Conservation (phyloP, 2,797 vertebrate genomes). For the Mionectes olivaceus region DNA sequence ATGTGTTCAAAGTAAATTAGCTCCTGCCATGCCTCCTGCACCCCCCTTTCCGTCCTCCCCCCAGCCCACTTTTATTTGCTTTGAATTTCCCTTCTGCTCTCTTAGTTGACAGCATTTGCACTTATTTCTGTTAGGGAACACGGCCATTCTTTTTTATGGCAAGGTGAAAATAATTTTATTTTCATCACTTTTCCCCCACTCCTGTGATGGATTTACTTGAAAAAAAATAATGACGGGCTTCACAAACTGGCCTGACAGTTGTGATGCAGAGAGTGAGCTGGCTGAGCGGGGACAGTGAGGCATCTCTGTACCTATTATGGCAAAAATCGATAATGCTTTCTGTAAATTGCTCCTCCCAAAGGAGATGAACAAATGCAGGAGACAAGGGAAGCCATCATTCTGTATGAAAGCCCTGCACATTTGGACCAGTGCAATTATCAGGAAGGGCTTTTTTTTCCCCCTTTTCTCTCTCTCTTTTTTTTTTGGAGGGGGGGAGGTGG, state of each 20-base stretch:
- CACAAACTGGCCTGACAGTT: slow-evolving; percentile 84
- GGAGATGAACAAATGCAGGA: slow-evolving; percentile 84
- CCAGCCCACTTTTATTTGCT: slow-evolving; percentile 55
- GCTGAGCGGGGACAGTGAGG: slow-evolving; percentile 82
- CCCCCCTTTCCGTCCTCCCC: slow-evolving; percentile 33
- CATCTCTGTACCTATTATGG: slow-evolving; percentile 87
- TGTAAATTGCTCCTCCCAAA: slow-evolving; percentile 88
- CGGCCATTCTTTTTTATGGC: slow-evolving; percentile 81
- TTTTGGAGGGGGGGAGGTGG: not conserved
- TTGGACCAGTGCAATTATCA: slow-evolving; percentile 83
- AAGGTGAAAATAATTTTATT: slow-evolving; percentile 86
- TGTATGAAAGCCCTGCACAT: slow-evolving; percentile 79
- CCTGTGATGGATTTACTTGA: slow-evolving; percentile 83
- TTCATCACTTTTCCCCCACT: slow-evolving; percentile 77
- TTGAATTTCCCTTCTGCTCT: slow-evolving; percentile 77
- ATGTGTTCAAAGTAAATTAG: slow-evolving; percentile 61
- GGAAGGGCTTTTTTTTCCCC: slow-evolving; percentile 56
- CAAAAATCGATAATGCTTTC: slow-evolving; percentile 88
- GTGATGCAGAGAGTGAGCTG: slow-evolving; percentile 78
- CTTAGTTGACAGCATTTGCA: slow-evolving; percentile 82
- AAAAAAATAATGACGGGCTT: slow-evolving; percentile 84
- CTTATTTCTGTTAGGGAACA: slow-evolving; percentile 82
- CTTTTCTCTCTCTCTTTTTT: not conserved
- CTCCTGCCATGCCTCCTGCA: not conserved
- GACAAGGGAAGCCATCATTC: slow-evolving; percentile 84